Evolutionary conservation across 2,888 invertebrate species (phyloP).

Genomic region (Eulithis prunata): DNA sequence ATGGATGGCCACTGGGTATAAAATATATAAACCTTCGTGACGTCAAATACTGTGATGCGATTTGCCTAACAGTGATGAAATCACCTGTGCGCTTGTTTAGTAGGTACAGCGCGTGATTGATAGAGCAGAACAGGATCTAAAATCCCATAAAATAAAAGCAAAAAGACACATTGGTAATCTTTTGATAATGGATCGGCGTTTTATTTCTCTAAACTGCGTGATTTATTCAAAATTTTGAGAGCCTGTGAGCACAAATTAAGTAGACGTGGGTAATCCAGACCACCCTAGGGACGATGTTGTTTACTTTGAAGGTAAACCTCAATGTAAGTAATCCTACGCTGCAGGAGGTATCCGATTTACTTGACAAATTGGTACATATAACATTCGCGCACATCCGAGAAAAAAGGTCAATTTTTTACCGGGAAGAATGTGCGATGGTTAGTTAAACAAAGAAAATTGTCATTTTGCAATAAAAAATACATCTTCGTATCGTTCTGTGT

Average conservation of each 20-base stretch:
- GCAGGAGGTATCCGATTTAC: constrained; percentile 69
- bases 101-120: constrained; percentile 56
- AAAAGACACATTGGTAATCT: constrained; percentile 32
- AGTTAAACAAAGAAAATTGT: constrained; percentile 75
- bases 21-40: constrained; percentile 48
- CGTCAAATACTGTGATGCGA: constrained; percentile 45
- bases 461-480: constrained; percentile 65
- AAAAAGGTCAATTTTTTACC: constrained; percentile 67
- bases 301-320: constrained; percentile 63
- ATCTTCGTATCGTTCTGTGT: constrained; percentile 58
- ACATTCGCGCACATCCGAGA: constrained; percentile 64
- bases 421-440: constrained; percentile 65
- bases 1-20: constrained; percentile 36
- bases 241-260: constrained; percentile 51
- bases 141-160: constrained; percentile 37
- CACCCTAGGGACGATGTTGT: constrained; percentile 55
- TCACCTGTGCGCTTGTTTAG: constrained; percentile 46
- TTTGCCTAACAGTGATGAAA: constrained; percentile 48
- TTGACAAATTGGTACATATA: constrained; percentile 61
- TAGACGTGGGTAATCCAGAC: constrained; percentile 54
- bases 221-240: constrained; percentile 53
- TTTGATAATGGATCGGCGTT: constrained; percentile 49
- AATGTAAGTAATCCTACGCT: constrained; percentile 52
- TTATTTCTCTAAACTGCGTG: constrained; percentile 53
- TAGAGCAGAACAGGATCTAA: constrained; percentile 46